phyloP scores from a whole-genome alignment of 2,113 vertebrate genomes.

The Mirounga angustirostris region DNA sequence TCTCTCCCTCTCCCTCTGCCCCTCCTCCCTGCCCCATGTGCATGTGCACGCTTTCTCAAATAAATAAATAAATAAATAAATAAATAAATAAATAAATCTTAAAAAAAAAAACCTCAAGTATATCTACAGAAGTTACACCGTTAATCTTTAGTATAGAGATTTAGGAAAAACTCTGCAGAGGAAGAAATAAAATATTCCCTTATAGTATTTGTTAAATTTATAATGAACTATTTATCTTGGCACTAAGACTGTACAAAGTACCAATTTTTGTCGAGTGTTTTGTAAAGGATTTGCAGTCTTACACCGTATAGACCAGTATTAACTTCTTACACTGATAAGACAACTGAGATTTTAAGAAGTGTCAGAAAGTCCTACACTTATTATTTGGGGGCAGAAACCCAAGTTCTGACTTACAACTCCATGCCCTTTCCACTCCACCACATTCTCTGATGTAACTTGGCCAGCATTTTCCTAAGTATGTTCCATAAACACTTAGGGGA shows the following conservation, averaged over 20 bases:
- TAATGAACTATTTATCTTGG: slow-evolving; percentile 20
- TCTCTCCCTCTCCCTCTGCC: background rate
- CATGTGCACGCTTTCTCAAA: background rate
- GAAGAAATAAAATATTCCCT: slow-evolving; percentile 28
- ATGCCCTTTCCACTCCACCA: background rate
- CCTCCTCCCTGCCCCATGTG: background rate
- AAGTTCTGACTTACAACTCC: slow-evolving; percentile 20
- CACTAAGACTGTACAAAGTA: background rate
- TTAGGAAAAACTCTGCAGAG: background rate
- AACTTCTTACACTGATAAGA: slow-evolving; percentile 13
- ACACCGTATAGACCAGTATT: background rate
- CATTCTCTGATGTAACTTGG: background rate
- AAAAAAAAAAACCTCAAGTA: background rate
- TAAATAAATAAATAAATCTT: too few relatives aligned
- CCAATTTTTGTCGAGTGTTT: background rate
- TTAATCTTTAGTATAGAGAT: background rate
- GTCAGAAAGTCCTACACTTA: background rate
- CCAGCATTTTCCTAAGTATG: background rate
- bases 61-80: too few relatives aligned
- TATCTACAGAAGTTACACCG: background rate
- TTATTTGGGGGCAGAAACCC: background rate
- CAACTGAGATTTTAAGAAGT: background rate
- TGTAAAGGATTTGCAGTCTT: background rate
- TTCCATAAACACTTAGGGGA: background rate
- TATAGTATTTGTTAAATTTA: background rate